Conservation (phyloP, 2,113 vertebrate genomes). For the Macheiramphus alcinus region DNA sequence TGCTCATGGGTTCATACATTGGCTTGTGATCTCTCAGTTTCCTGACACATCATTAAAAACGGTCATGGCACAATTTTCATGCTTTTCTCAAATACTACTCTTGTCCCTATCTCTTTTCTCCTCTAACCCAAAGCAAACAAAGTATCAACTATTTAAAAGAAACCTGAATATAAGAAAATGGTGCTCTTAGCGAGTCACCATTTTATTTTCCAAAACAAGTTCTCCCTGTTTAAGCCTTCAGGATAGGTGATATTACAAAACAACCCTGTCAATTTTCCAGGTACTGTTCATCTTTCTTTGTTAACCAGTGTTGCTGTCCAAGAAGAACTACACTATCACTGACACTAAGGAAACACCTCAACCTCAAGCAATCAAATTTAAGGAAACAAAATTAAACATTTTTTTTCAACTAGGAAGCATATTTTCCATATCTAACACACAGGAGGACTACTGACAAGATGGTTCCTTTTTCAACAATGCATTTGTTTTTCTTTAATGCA, state of each 20-base stretch:
- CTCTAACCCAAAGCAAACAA: background rate
- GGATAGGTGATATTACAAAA: background rate
- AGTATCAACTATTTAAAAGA: background rate
- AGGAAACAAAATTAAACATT: background rate
- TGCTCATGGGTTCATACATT: fast-evolving
- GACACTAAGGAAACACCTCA: background rate
- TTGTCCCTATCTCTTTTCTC: background rate
- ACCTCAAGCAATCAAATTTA: background rate
- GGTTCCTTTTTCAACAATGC: background rate
- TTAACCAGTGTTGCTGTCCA: background rate
- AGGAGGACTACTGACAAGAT: background rate
- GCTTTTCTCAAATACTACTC: background rate
- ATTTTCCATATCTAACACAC: background rate
- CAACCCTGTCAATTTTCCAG: background rate
- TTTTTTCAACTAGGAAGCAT: background rate
- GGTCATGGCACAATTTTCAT: background rate
- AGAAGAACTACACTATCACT: background rate
- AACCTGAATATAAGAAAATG: background rate
- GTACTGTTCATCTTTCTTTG: background rate
- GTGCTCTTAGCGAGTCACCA: background rate
- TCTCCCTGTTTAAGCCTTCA: background rate
- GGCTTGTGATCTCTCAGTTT: background rate
- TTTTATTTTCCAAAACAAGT: background rate
- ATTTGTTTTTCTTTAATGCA: background rate
- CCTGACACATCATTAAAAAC: fast-evolving